Conservation (phyloP, 2,888 invertebrate species). For the Tenthredo livida region DNA sequence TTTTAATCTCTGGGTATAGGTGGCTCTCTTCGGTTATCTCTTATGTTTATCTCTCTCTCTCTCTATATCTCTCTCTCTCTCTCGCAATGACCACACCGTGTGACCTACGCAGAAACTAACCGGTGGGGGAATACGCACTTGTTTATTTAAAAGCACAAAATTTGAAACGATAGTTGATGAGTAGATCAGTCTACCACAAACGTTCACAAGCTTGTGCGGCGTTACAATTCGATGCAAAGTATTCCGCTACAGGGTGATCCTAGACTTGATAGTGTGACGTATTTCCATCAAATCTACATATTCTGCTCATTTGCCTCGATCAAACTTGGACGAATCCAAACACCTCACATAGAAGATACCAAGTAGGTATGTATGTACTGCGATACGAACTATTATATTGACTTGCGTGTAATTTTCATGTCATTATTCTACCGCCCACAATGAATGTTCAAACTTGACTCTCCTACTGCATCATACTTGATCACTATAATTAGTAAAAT, state of each 20-base stretch:
- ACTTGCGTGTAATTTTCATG: neutral
- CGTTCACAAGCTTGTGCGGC: neutral
- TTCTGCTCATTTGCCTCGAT: neutral
- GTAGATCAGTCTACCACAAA: neutral
- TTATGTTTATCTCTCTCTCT: neutral
- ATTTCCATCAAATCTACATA: neutral
- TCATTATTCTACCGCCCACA: neutral
- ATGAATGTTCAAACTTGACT: neutral
- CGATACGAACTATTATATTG: neutral
- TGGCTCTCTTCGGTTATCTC: neutral
- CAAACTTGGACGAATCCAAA: neutral
- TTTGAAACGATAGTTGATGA: neutral
- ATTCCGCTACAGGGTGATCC: neutral
- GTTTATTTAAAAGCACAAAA: neutral
- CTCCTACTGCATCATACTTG: neutral
- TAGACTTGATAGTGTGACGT: neutral
- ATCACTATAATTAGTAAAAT: slow-evolving; percentile 6
- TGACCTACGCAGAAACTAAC: slow-evolving; percentile 2
- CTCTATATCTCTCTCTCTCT: neutral
- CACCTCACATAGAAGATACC: neutral
- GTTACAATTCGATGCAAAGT: neutral
- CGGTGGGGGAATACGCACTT: neutral
- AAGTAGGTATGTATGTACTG: neutral
- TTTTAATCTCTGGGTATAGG: neutral
- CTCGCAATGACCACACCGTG: neutral